These are phyloP conservation scores for Hemicrepidius hirtus DNA, from an alignment of 2,888 invertebrate genomes.

Conservation along the genomic window DNA sequence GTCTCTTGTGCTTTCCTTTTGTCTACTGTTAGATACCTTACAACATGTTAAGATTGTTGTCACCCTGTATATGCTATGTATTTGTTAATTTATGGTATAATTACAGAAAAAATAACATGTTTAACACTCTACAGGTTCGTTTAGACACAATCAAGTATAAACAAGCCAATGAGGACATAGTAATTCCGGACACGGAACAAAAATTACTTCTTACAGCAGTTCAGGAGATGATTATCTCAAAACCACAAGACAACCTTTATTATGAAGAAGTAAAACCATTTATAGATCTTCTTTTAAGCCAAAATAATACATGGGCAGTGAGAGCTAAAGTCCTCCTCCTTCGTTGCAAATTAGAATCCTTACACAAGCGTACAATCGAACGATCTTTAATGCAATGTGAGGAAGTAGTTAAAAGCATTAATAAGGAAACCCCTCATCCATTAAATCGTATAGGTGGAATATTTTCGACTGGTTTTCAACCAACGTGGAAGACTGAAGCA, in stretches of 20 bases:
- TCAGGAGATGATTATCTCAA: slow-evolving; percentile 82
- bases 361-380: slow-evolving; percentile 88
- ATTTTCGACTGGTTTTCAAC: slow-evolving; percentile 83
- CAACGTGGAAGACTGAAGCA: slow-evolving; percentile 85
- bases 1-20: too few species aligned
- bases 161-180: slow-evolving; percentile 74
- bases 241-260: slow-evolving; percentile 86
- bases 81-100: too few species aligned
- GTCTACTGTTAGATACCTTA: too few species aligned
- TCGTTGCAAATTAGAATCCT: slow-evolving; percentile 85
- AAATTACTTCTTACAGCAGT: slow-evolving; percentile 86
- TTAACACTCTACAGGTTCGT: slow-evolving; percentile 73
- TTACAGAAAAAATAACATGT: too few species aligned
- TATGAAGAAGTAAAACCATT: slow-evolving; percentile 90
- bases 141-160: slow-evolving; percentile 85
- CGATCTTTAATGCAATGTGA: slow-evolving; percentile 92
- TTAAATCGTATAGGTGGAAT: slow-evolving; percentile 75
- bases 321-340: slow-evolving; percentile 83
- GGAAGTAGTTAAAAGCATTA: slow-evolving; percentile 79
- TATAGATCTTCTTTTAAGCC: slow-evolving; percentile 79
- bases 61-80: too few species aligned
- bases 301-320: slow-evolving; percentile 84
- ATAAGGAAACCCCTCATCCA: slow-evolving; percentile 69
- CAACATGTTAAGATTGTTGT: too few species aligned
- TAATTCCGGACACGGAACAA: slow-evolving; percentile 83